A percentile compares a stretch with the other conserved stretches of the same genome.
Evolutionary conservation across 2,113 vertebrate species (phyloP).

Genomic region (Erpornis zantholeuca): DNA sequence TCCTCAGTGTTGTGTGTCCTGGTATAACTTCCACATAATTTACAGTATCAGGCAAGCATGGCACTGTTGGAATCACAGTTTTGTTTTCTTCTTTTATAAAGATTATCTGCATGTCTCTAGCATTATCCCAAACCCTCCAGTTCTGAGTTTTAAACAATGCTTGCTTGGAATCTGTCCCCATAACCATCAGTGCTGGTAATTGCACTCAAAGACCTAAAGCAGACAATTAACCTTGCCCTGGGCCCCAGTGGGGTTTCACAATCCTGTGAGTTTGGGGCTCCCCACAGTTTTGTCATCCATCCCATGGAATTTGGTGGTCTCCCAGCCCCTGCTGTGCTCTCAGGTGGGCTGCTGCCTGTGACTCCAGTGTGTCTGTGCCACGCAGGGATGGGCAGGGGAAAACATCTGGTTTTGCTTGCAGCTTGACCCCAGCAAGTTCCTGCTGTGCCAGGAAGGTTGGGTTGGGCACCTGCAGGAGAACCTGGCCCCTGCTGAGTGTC

Average conservation of each 20-base stretch:
- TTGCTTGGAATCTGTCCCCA: constrained; percentile 11
- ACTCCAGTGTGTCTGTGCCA: neutral
- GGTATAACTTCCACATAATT: neutral
- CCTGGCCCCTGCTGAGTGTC: fast-evolving
- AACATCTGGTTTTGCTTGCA: neutral
- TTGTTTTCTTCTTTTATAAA: neutral
- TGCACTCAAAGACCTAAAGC: neutral
- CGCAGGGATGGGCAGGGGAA: neutral
- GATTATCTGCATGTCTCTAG: neutral
- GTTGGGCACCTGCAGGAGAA: neutral
- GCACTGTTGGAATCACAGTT: neutral
- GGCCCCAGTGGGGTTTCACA: neutral
- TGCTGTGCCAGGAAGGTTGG: neutral
- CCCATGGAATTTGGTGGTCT: neutral
- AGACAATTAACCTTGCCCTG: neutral
- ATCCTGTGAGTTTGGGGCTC: neutral
- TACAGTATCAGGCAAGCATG: neutral
- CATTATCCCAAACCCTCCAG: neutral
- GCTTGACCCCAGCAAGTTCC: neutral
- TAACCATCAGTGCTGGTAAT: constrained; percentile 3
- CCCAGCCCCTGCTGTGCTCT: neutral
- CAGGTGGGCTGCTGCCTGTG: neutral
- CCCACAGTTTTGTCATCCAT: neutral
- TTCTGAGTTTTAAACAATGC: neutral
- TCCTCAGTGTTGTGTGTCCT: constrained; percentile 1